Evolutionary conservation across 2,797 vertebrate species (phyloP).

Genomic region (Australoheros facetus): DNA sequence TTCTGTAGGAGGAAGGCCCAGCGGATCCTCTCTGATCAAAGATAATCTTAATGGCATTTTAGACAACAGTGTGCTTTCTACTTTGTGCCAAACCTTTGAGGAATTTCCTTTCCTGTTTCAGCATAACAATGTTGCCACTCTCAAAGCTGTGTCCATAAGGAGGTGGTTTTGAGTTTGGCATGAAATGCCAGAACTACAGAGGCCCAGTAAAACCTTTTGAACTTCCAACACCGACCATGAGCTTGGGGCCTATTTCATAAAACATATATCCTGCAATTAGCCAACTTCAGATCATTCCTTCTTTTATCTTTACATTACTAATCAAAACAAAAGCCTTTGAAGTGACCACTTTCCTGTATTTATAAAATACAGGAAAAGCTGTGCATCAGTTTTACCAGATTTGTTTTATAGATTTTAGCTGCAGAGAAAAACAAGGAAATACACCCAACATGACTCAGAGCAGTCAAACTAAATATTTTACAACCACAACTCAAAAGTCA

Average conservation of each 20-base stretch:
- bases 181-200: neutral
- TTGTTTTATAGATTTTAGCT: neutral
- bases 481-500: slow-evolving; percentile 6
- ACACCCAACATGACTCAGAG: neutral
- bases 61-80: neutral
- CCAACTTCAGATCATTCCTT: neutral
- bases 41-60: neutral
- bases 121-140: neutral
- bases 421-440: neutral
- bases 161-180: neutral
- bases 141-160: neutral
- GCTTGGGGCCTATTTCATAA: neutral
- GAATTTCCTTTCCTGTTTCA: neutral
- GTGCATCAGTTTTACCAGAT: neutral
- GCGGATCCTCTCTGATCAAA: neutral
- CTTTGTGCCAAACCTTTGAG: neutral
- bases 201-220: neutral
- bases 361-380: neutral
- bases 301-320: neutral
- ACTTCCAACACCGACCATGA: accelerated
- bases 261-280: neutral
- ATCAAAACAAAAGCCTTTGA: neutral
- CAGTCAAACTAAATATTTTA: slow-evolving; percentile 22
- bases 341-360: neutral
- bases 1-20: too few species aligned